Conservation (phyloP, 2,113 vertebrate genomes). For the Capreolus pygargus region DNA sequence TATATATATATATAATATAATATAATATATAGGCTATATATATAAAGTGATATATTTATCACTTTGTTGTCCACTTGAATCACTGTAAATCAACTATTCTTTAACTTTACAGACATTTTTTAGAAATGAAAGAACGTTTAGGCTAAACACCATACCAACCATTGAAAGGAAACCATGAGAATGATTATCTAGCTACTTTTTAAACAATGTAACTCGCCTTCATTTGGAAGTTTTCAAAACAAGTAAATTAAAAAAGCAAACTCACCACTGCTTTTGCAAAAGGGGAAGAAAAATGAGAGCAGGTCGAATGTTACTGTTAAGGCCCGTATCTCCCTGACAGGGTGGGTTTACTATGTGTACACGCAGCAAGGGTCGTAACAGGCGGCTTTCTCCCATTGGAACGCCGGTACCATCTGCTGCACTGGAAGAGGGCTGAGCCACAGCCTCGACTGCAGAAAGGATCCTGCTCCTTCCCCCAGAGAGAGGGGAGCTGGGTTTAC, state of each 20-base stretch:
- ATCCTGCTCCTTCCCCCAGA: neutral
- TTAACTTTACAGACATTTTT: neutral
- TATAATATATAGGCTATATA: neutral
- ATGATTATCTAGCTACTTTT: neutral
- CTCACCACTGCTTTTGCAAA: neutral
- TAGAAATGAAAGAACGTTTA: accelerated
- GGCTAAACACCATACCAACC: accelerated
- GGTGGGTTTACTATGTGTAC: neutral
- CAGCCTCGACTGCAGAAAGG: neutral
- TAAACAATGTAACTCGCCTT: neutral
- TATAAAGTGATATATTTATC: neutral
- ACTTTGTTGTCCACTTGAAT: neutral
- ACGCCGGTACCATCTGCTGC: neutral
- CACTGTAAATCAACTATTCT: neutral
- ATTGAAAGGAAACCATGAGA: neutral
- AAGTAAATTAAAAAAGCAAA: neutral
- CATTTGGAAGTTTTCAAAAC: neutral
- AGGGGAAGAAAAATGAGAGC: neutral
- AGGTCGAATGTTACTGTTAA: neutral
- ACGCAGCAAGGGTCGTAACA: neutral
- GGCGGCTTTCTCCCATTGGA: neutral
- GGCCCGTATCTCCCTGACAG: neutral
- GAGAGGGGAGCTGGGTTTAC: constrained; percentile 72
- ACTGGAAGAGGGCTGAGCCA: neutral
- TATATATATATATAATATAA: too few relatives aligned